Base-by-base conservation (phyloP, 2,113 vertebrate genomes). In the Haliaeetus leucogaster region DNA sequence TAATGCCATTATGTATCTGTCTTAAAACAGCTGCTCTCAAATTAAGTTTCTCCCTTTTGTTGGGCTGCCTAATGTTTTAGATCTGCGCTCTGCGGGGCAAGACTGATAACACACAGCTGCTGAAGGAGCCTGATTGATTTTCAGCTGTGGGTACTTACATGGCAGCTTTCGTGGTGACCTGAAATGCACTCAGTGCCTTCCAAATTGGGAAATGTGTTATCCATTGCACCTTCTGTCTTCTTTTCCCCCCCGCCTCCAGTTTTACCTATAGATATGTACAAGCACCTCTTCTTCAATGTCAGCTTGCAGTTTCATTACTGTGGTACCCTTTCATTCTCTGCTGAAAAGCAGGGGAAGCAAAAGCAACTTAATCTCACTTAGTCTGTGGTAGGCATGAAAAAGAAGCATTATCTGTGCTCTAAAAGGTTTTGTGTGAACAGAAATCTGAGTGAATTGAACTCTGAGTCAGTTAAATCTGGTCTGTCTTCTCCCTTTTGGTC, bases 1-100 rank as follows among this genome's bases (percentile, higher is more conserved):
- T 86, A 86, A 65, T 94, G 50, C 27, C 76, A 53, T 92, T 94
- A 47, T 87, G 62, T 82, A 90, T 93, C 73, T 84, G 70, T 70
- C 86, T 94, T 86, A 83, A 87, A 96, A 91, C 92, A 97, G 89
- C 92, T 97, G 92, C 82, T 97, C 68, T 82, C 48, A 86, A 86
- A 96, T 97, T 93, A 95, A 65, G 58, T 96, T 94, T 87, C 58
- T 58, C 45, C 47, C 43, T 67, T 68, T 88, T 48, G 10, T 72
- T 86, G 84, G 29, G 36, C 47, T 95, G 61, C 70, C 61, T 88
- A 90, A 48, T 48, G 63, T 85, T 96, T 94, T 72, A 95, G 72
- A 79, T 82, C 43, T 78, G 27, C 29, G 38, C 55, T 92, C 50
- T 62, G 66, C 27, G 85, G 47, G 72, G 78, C 59, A 96, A 80